Percentiles rank a stretch among this genome's conserved stretches.
Conservation (phyloP, 2,113 vertebrate species). For the Brachyhypopomus gauderio region DNA sequence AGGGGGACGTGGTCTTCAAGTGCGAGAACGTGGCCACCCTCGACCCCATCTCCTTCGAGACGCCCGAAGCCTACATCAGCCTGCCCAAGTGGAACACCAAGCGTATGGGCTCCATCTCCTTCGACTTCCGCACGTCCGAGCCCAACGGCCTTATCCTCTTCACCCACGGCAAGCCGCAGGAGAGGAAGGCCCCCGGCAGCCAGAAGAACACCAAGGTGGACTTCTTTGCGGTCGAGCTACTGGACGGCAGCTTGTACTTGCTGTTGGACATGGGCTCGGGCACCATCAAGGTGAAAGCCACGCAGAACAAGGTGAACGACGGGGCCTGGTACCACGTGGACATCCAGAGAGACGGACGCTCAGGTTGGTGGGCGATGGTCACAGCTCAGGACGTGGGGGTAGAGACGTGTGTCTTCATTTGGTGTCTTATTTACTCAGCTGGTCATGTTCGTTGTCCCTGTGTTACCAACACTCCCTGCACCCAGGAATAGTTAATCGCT, state of each 20-base stretch:
- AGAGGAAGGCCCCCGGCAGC: conserved; percentile 89
- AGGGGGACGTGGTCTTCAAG: conserved; percentile 92
- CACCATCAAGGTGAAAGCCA: conserved; percentile 98
- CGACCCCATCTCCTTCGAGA: conserved; percentile 98
- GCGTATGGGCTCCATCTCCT: conserved; percentile 97
- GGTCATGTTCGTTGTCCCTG: not conserved
- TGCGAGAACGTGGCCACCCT: conserved; percentile 97
- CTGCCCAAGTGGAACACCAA: conserved; percentile 99
- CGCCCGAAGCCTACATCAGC: conserved; percentile 96
- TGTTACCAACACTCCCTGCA: conserved; percentile 1
- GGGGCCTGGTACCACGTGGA: conserved; percentile 99
- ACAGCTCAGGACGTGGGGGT: not conserved
- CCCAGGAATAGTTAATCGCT: not conserved
- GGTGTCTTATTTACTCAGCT: not conserved
- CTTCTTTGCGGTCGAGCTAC: conserved; percentile 96
- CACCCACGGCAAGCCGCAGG: conserved; percentile 95
- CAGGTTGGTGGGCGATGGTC: conserved; percentile 76
- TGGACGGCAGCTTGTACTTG: conserved; percentile 94
- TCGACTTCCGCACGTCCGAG: conserved; percentile 96
- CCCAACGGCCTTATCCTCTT: conserved; percentile 98
- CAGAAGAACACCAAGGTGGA: conserved; percentile 99
- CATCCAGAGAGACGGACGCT: conserved; percentile 95
- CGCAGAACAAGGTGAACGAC: conserved; percentile 96
- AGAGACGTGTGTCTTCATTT: not conserved
- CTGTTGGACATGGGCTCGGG: conserved; percentile 98